Evolutionary conservation across 2,797 vertebrate genomes (phyloP).

Genomic region (Malurus splendens): DNA sequence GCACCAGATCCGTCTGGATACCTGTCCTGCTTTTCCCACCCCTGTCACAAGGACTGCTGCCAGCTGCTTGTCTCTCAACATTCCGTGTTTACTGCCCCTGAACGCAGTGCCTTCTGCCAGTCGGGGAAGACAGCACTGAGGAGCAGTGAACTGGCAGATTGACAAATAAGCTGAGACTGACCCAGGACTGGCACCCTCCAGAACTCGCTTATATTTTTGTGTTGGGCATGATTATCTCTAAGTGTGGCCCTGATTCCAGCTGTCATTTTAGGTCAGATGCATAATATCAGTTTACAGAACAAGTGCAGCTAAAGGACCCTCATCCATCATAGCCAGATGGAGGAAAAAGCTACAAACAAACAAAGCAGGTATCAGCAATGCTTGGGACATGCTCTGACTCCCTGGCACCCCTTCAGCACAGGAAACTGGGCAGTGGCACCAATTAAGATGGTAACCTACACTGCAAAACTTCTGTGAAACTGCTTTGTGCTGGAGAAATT

Average conservation of each 20-base stretch:
- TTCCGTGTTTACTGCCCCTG: not conserved
- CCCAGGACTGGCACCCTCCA: conserved; percentile 41
- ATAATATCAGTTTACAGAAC: conserved; percentile 51
- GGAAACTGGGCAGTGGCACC: not conserved
- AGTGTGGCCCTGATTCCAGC: conserved; percentile 53
- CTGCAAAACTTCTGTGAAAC: not conserved
- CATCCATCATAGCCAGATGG: conserved; percentile 39
- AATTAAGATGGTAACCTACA: not conserved
- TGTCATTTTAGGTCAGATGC: conserved; percentile 61
- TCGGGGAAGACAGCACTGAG: not conserved
- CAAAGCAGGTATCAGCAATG: not conserved
- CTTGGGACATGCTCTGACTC: not conserved
- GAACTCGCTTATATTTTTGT: conserved; percentile 52
- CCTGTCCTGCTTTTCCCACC: conserved; percentile 63
- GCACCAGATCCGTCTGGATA: conserved; percentile 63
- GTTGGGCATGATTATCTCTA: conserved; percentile 49
- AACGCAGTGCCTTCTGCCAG: conserved; percentile 46
- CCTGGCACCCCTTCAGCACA: not conserved
- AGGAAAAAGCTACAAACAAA: not conserved
- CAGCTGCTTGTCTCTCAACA: conserved; percentile 47
- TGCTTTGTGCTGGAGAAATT: not conserved
- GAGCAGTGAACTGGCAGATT: conserved; percentile 46
- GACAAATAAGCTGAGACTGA: conserved; percentile 62
- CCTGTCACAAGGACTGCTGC: conserved; percentile 50
- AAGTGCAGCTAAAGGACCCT: conserved; percentile 47